These are phyloP conservation scores for Lithobius niger DNA, from an alignment of 1,140 invertebrate genomes.

Conservation along the genomic window DNA sequence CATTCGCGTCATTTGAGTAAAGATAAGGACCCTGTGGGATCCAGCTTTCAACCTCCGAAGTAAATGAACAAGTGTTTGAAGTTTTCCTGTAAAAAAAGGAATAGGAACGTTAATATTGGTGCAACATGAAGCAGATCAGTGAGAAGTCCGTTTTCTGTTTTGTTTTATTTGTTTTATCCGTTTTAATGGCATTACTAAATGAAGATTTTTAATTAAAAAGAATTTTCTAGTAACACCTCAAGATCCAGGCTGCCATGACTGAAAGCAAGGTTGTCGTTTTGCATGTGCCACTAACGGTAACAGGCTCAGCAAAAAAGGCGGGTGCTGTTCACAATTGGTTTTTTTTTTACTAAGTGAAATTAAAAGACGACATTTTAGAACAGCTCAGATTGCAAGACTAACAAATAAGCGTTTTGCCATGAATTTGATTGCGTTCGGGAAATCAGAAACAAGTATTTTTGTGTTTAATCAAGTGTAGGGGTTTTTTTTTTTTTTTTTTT, in stretches of 20 bases:
- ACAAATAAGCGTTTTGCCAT: too few species aligned
- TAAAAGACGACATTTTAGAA: too few species aligned
- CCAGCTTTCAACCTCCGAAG: slow-evolving; percentile 67
- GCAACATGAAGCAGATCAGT: not conserved
- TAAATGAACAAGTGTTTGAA: slow-evolving; percentile 61
- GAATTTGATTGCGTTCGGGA: too few species aligned
- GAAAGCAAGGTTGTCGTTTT: not conserved
- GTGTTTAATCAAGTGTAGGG: too few species aligned
- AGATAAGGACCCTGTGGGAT: slow-evolving; percentile 88
- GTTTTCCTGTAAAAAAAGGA: slow-evolving; percentile 34
- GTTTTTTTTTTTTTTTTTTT: too few species aligned
- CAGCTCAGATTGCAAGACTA: too few species aligned
- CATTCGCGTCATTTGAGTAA: slow-evolving; percentile 99
- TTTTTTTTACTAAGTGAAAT: too few species aligned
- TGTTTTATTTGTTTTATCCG: not conserved
- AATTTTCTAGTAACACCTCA: not conserved
- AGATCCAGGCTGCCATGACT: not conserved
- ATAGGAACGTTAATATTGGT: slow-evolving; percentile 1
- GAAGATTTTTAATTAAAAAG: not conserved
- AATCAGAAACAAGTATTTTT: too few species aligned
- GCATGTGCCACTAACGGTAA: too few species aligned
- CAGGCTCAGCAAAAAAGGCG: too few species aligned
- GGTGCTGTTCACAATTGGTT: too few species aligned
- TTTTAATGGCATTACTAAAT: not conserved
- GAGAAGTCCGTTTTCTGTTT: not conserved